Evolutionary conservation across 2,888 invertebrate species (phyloP), one percentile per base, ranked within the genome.

Genomic region (Drosophila leonis): DNA sequence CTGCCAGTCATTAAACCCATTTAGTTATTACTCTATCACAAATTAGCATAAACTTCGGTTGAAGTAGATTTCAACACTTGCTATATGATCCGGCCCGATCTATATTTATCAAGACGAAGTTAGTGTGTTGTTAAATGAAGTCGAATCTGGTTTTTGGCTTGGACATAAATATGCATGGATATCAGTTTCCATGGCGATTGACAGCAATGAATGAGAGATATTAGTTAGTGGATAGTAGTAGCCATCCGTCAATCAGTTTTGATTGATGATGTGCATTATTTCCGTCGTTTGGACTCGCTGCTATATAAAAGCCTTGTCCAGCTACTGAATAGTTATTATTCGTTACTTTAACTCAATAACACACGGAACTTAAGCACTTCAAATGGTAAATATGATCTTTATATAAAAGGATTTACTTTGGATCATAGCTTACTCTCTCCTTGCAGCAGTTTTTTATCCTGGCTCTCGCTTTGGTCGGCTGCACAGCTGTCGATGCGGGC

Each of bases 211-310:
- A 55, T 55, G 20, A 0, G 15, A 12, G 35, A 15, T 27, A n/a
- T n/a, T 54, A n/a, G 9, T 12, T 44, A 18, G n/a, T 63, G 39
- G 61, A 29, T 42, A 65, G 63, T 48, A 35, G 41, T 55, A 46
- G 63, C 49, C 69, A 76, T 69, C 63, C 76, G 49, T 48, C 27
- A 46, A n/a, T 48, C 35, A 1, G 37, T 37, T 48, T 71, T 88
- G 89, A 87, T 87, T 87, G 77, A 87, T 87, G 87, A 73, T 75
- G 65, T 80, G 72, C 80, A 80, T 61, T 76, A 83, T 89, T 88
- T 84, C 84, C 84, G 89, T 76, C 81, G 86, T 80, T 87, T 74
- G 59, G 72, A n/a, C 1, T 10, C 65, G 62, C 52, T 51, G 39
- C 52, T 51, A 62, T 86, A 86, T 86, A 86, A 86, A 88, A 86